Evolutionary conservation across 2,113 vertebrate genomes (phyloP).

Genomic region (chimpanzee (Pan troglodytes)): NHGRI_mPanTro3-v2.1_pri NC_072414.2:57220501-57221000

Average conservation of each 20-base stretch:
- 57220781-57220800: neutral
- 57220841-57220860: neutral
- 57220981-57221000: neutral
- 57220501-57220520: neutral
- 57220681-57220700: neutral
- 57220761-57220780: neutral
- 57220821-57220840: neutral
- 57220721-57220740: neutral
- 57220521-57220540: neutral
- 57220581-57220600: neutral
- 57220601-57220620: neutral
- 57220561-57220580: conserved; percentile 17
- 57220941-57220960: neutral
- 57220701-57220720: too few relatives aligned
- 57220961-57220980: neutral
- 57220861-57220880: neutral
- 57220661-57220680: neutral
- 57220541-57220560: neutral
- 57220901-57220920: neutral
- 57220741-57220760: neutral
- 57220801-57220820: neutral
- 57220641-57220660: rapidly evolving
- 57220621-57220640: neutral
- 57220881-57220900: neutral
- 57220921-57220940: too few relatives aligned